Evolutionary conservation across 2,797 vertebrate genomes (phyloP).

Genomic region (Anolis apletophallus): DNA sequence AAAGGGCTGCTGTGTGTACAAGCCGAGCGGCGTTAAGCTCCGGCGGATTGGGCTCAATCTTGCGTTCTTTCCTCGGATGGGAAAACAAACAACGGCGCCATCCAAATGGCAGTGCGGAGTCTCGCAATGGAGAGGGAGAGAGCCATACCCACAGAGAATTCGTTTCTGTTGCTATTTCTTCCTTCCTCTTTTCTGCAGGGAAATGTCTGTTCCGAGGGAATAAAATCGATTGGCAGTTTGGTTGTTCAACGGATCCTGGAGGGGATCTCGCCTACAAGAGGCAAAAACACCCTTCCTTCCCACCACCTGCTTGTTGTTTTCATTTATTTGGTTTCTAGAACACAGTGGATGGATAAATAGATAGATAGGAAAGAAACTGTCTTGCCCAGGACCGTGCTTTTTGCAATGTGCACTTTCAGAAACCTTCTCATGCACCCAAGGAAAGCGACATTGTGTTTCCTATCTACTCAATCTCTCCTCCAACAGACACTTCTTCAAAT

Average conservation of each 20-base stretch:
- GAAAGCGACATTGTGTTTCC: too few relatives aligned
- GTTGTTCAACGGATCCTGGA: not conserved
- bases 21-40: not conserved
- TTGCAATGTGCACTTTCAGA: too few relatives aligned
- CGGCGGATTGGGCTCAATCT: not conserved
- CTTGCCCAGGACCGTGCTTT: too few relatives aligned
- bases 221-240: not conserved
- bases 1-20: too few relatives aligned
- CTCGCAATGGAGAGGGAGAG: not conserved
- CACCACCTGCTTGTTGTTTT: not conserved
- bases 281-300: not conserved
- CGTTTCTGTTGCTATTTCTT: not conserved
- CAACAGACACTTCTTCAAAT: too few relatives aligned
- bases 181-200: too few relatives aligned
- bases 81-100: slow-evolving; percentile 16
- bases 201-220: not conserved
- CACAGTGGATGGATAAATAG: too few relatives aligned
- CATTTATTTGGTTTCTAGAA: not conserved
- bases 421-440: too few relatives aligned
- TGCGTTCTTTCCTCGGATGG: not conserved
- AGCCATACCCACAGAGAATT: too few relatives aligned
- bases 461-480: too few relatives aligned
- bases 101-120: slow-evolving; percentile 9
- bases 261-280: too few relatives aligned
- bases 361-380: too few relatives aligned